Percentiles rank a stretch among this genome's conserved stretches.
Evolutionary conservation across 2,113 vertebrate species (phyloP).

Genomic region (Apodemus sylvaticus): DNA sequence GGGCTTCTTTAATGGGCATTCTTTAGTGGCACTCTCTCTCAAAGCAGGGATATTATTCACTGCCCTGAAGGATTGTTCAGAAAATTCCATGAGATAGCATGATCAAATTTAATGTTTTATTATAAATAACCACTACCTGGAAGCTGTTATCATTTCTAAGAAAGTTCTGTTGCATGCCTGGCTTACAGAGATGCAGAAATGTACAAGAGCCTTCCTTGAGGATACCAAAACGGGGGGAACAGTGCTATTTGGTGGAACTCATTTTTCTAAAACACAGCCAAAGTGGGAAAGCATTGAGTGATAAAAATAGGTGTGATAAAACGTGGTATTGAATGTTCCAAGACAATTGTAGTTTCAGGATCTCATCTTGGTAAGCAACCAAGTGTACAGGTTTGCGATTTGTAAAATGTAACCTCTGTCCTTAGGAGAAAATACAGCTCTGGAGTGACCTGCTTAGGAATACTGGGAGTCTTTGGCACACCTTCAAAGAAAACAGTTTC

Average conservation of each 20-base stretch:
- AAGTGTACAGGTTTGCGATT: background rate
- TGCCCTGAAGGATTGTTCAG: background rate
- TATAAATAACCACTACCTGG: constrained; percentile 31
- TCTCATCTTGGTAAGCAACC: background rate
- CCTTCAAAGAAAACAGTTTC: constrained; percentile 57
- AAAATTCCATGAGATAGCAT: background rate
- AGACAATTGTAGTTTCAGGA: constrained; percentile 26
- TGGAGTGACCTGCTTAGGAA: background rate
- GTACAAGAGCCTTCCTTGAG: background rate
- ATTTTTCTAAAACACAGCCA: background rate
- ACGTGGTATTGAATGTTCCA: background rate
- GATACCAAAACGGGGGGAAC: background rate
- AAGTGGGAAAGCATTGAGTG: background rate
- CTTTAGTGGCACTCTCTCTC: background rate
- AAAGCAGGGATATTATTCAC: background rate
- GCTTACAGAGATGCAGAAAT: background rate
- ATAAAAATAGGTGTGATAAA: background rate
- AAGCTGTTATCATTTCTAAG: background rate
- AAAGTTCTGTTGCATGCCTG: constrained; percentile 11
- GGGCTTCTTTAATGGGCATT: background rate
- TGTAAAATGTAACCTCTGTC: constrained; percentile 23
- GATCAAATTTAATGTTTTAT: background rate
- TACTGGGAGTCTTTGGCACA: constrained; percentile 19
- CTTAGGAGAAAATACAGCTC: background rate
- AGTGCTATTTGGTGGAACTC: background rate